These are phyloP conservation scores for Rafetus swinhoei DNA, from an alignment of 2,113 vertebrate species.

Conservation along the genomic window DNA sequence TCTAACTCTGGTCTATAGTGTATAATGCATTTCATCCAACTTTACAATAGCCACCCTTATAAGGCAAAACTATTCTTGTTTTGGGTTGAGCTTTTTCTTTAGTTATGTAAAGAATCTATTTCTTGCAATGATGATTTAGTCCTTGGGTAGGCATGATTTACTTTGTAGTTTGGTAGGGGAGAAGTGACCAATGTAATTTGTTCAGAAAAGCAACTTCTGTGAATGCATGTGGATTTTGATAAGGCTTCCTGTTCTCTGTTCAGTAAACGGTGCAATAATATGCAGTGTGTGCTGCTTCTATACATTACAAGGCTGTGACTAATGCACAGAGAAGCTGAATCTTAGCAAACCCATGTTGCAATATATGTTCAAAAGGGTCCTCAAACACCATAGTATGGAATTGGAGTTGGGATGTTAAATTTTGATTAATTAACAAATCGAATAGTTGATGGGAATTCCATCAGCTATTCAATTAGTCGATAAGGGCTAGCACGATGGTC, in stretches of 20 bases:
- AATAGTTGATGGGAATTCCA: too few relatives aligned
- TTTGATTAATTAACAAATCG: too few relatives aligned
- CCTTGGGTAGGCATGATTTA: rapidly evolving
- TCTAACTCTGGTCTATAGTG: too few relatives aligned
- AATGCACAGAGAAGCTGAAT: neutral
- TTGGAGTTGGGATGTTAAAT: neutral
- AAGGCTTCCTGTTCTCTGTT: rapidly evolving
- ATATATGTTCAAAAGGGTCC: rapidly evolving
- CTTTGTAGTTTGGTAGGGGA: neutral
- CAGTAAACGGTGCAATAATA: rapidly evolving
- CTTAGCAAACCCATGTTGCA: neutral
- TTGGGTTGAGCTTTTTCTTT: neutral
- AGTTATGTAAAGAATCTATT: neutral
- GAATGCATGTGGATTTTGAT: neutral
- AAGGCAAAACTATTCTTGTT: neutral
- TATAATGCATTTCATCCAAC: rapidly evolving
- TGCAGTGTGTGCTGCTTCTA: rapidly evolving
- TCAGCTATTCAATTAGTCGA: too few relatives aligned
- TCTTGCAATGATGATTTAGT: neutral
- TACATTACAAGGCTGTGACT: neutral
- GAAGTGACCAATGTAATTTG: rapidly evolving
- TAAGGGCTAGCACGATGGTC: too few relatives aligned
- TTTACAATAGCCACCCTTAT: rapidly evolving
- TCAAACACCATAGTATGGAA: rapidly evolving
- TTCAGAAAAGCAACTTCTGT: neutral